These are phyloP conservation scores for Artibeus jamaicensis DNA, from an alignment of 2,797 vertebrate species.

Conservation along the genomic window DNA sequence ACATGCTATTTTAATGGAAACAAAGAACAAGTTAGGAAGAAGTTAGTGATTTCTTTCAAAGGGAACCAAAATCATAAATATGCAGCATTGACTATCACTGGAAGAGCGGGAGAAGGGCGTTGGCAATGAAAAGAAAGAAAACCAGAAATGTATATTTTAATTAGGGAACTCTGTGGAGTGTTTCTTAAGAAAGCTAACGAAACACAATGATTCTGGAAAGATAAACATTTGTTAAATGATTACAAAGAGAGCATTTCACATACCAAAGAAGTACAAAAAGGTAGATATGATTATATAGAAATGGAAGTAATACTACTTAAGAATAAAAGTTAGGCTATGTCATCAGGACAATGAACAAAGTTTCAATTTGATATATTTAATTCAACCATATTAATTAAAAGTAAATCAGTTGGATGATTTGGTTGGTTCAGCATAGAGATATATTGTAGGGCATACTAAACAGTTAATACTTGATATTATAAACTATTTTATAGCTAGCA, in stretches of 20 bases:
- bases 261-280: not conserved
- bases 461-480: not conserved
- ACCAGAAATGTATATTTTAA: not conserved
- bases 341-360: not conserved
- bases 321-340: not conserved
- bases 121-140: not conserved
- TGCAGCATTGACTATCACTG: not conserved
- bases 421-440: not conserved
- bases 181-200: not conserved
- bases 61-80: not conserved
- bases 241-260: not conserved
- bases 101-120: not conserved
- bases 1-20: not conserved
- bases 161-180: not conserved
- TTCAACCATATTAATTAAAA: conserved; percentile 1
- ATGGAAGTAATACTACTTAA: not conserved
- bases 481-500: not conserved
- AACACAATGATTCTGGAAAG: not conserved
- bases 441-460: not conserved
- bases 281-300: not conserved
- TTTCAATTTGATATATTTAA: not conserved
- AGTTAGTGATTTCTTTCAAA: not conserved
- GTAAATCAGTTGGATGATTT: not conserved
- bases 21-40: not conserved
- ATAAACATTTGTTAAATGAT: not conserved